These are phyloP conservation scores for Akabosia matsudoensis DNA, from an alignment of 1,140 invertebrate genomes.

Conservation along the genomic window DNA sequence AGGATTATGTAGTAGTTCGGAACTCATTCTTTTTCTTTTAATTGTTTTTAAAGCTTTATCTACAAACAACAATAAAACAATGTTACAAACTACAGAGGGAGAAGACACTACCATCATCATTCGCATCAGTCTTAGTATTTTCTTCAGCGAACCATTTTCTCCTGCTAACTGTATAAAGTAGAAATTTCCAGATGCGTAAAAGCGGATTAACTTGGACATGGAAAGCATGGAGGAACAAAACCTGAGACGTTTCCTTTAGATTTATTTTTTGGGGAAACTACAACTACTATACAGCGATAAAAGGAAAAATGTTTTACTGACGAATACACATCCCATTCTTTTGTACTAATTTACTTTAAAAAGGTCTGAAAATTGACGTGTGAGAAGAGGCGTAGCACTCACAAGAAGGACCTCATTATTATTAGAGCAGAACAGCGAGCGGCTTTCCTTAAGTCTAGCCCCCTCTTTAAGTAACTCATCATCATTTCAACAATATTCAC, in stretches of 20 bases:
- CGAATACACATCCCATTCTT: neutral
- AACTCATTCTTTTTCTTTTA: no score
- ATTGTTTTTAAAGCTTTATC: neutral
- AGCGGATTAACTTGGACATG: conserved; percentile 8
- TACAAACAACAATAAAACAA: neutral
- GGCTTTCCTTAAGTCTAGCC: neutral
- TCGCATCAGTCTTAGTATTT: neutral
- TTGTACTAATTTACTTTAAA: conserved; percentile 1
- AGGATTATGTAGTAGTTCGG: no score
- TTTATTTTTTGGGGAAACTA: neutral
- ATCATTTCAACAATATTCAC: conserved; percentile 9
- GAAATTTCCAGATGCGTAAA: conserved; percentile 2
- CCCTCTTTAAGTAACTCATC: conserved; percentile 9
- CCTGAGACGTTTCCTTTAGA: neutral
- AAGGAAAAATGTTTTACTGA: neutral
- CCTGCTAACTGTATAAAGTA: neutral
- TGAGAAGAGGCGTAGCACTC: conserved; percentile 17
- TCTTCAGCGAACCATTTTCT: neutral
- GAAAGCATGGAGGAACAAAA: neutral
- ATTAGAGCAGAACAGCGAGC: neutral
- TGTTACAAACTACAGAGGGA: neutral
- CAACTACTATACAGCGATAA: neutral
- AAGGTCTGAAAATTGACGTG: conserved; percentile 15
- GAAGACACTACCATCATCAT: neutral
- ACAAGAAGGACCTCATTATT: conserved; percentile 22